phyloP scores from a whole-genome alignment of 2,113 vertebrate species.

The Pan paniscus region DNA sequence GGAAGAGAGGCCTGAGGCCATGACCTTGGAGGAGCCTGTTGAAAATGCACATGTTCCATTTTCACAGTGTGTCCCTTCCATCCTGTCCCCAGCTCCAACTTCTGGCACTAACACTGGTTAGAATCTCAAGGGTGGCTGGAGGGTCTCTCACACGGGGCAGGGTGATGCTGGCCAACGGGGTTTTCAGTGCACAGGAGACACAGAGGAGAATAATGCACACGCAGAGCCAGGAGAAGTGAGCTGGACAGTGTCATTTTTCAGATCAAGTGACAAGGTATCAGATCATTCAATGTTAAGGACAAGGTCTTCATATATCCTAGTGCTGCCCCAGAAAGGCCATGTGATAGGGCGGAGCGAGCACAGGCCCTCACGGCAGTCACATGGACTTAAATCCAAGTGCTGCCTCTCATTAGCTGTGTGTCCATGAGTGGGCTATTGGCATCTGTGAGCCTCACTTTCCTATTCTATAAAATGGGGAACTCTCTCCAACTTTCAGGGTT shows the following conservation, averaged over 20 bases:
- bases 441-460: neutral
- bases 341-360: too few relatives aligned
- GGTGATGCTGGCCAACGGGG: neutral
- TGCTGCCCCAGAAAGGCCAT: neutral
- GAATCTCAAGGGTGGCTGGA: neutral
- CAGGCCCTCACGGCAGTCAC: neutral
- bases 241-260: neutral
- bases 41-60: rapidly evolving
- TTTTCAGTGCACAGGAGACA: rapidly evolving
- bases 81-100: neutral
- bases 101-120: neutral
- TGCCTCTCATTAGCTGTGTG: neutral
- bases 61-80: neutral
- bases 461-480: neutral
- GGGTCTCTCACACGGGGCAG: neutral
- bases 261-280: neutral
- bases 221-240: neutral
- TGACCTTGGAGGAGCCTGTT: neutral
- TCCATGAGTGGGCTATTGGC: too few relatives aligned
- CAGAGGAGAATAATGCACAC: neutral
- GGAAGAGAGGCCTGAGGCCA: neutral
- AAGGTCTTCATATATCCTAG: neutral
- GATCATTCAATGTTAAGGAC: neutral
- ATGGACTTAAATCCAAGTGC: neutral
- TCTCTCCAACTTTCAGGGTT: neutral